A percentile compares a stretch with the other conserved stretches of the same genome.
Conservation (phyloP, 2,888 invertebrate species). For the Diadromus collaris region DNA sequence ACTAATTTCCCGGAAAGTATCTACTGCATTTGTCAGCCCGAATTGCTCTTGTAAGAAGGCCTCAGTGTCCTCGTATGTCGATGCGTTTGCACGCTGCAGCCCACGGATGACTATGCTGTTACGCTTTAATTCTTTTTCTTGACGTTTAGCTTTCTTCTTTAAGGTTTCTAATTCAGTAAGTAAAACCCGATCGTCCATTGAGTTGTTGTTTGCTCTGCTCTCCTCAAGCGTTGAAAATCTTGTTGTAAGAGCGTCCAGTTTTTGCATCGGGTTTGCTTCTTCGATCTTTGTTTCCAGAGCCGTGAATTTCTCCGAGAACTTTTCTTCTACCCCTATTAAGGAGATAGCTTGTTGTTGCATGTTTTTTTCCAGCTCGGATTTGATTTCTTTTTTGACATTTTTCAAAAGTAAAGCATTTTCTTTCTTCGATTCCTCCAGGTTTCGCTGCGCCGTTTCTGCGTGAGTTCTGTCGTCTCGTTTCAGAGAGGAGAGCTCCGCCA, state of each 20-base stretch:
- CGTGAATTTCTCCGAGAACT: background rate
- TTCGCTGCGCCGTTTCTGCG: background rate
- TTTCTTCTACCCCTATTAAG: background rate
- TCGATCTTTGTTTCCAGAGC: background rate
- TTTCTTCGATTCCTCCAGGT: background rate
- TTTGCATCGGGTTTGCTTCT: background rate
- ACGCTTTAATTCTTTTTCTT: constrained; percentile 3
- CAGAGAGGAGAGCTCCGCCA: background rate
- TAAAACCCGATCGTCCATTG: background rate
- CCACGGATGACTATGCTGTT: constrained; percentile 5
- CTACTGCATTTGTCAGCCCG: constrained; percentile 2
- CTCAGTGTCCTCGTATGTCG: background rate
- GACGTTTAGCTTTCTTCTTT: background rate
- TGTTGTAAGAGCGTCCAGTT: background rate
- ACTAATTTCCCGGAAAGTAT: background rate
- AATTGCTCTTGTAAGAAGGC: background rate
- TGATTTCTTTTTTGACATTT: background rate
- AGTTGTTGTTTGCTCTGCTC: background rate
- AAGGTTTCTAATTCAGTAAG: background rate
- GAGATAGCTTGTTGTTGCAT: background rate
- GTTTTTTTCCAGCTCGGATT: background rate
- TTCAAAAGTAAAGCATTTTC: background rate
- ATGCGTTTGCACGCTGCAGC: background rate
- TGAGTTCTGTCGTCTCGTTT: background rate
- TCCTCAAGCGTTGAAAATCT: background rate